Percentiles rank a stretch among this genome's conserved stretches.
Conservation (phyloP, 2,888 invertebrate species). For the Meta bourneti region DNA sequence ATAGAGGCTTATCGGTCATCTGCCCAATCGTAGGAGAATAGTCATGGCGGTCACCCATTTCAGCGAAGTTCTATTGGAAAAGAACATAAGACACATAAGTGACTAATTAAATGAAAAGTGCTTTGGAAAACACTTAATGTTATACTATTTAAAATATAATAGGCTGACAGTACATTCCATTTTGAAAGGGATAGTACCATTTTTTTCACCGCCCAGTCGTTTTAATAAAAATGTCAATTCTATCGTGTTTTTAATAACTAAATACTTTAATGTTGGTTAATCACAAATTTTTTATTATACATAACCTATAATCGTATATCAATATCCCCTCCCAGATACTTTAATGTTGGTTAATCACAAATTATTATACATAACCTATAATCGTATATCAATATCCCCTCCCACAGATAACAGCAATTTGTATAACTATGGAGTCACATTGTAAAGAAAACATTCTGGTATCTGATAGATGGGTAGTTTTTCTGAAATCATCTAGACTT, state of each 20-base stretch:
- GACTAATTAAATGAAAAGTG: not conserved
- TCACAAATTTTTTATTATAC: not conserved
- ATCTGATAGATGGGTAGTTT: too few relatives aligned
- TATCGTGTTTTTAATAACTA: not conserved
- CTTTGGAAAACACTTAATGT: not conserved
- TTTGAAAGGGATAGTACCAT: not conserved
- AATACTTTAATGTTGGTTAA: not conserved
- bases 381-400: too few relatives aligned
- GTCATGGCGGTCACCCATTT: slow-evolving; percentile 69
- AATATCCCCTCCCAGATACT: not conserved
- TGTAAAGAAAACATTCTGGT: too few relatives aligned
- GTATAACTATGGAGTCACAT: too few relatives aligned
- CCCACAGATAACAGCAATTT: too few relatives aligned
- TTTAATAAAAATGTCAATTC: not conserved
- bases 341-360: not conserved
- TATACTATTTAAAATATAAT: not conserved
- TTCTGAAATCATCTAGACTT: too few relatives aligned
- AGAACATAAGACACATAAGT: not conserved
- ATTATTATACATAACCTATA: not conserved
- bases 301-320: too few relatives aligned
- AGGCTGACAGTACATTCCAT: not conserved
- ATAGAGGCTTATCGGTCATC: slow-evolving; percentile 73
- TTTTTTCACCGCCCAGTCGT: not conserved
- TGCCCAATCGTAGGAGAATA: slow-evolving; percentile 71
- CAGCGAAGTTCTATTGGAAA: slow-evolving; percentile 34